Conservation (phyloP, 2,888 invertebrate species). For the Synergus gifuensis region DNA sequence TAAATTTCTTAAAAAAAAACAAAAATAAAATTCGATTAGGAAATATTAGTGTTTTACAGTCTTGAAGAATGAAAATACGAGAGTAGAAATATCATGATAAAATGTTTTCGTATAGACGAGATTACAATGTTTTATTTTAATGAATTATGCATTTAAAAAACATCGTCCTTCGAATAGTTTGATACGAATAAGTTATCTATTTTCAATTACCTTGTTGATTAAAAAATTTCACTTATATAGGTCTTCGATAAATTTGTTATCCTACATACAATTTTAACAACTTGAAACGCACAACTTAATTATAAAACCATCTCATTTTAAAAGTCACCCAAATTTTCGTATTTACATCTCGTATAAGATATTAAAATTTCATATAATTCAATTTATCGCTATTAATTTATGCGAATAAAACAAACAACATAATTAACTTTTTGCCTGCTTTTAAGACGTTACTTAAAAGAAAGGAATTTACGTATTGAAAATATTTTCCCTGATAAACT, state of each 20-base stretch:
- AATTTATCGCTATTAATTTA: slow-evolving; percentile 7
- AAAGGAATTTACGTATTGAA: background rate
- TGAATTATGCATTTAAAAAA: background rate
- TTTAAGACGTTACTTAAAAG: background rate
- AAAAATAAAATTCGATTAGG: background rate
- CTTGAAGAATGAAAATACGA: background rate
- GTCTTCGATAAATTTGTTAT: background rate
- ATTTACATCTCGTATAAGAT: slow-evolving; percentile 34
- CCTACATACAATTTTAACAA: slow-evolving; percentile 8
- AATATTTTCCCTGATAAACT: background rate
- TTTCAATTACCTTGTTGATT: background rate
- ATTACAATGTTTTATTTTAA: background rate
- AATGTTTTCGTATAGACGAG: background rate
- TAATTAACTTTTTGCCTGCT: slow-evolving; percentile 3
- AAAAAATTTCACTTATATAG: background rate
- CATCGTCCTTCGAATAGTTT: background rate
- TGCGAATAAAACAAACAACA: slow-evolving; percentile 6
- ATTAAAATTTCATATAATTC: slow-evolving; percentile 19
- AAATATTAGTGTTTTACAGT: background rate
- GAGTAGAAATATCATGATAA: background rate
- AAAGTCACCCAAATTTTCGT: slow-evolving; percentile 25
- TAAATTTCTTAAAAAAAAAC: background rate
- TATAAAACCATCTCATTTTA: slow-evolving; percentile 16
- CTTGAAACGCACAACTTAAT: slow-evolving; percentile 3
- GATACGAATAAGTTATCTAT: background rate